phyloP scores from a whole-genome alignment of 2,888 invertebrate genomes.

The Sisyra terminalis region DNA sequence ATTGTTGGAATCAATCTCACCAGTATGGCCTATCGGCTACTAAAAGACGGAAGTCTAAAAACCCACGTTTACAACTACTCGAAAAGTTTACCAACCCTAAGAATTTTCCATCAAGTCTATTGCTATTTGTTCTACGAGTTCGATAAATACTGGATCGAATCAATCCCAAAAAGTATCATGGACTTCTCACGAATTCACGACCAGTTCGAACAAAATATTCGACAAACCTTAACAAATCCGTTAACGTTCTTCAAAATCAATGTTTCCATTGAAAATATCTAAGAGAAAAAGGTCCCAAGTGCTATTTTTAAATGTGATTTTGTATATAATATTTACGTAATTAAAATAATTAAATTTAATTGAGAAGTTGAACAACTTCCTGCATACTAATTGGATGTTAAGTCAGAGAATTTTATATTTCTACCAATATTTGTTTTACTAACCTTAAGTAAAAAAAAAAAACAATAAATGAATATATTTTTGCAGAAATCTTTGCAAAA shows the following conservation, averaged over 20 bases:
- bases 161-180: constrained; percentile 89
- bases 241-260: constrained; percentile 63
- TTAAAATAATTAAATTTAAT: too few relatives aligned
- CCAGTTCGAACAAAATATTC: constrained; percentile 64
- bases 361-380: too few relatives aligned
- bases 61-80: constrained; percentile 81
- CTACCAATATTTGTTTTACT: too few relatives aligned
- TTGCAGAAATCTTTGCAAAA: too few relatives aligned
- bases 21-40: constrained; percentile 68
- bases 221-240: constrained; percentile 47
- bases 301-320: too few relatives aligned
- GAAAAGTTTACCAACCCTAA: constrained; percentile 44
- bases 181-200: constrained; percentile 80
- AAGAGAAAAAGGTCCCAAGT: constrained; percentile 14
- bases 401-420: too few relatives aligned
- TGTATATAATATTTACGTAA: too few relatives aligned
- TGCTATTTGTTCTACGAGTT: constrained; percentile 89
- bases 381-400: too few relatives aligned
- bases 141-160: constrained; percentile 85
- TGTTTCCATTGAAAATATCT: constrained; percentile 56
- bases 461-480: too few relatives aligned
- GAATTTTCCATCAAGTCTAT: constrained; percentile 84
- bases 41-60: constrained; percentile 69
- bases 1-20: constrained; percentile 92
- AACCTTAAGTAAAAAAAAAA: too few relatives aligned